phyloP scores from a whole-genome alignment of 1,140 invertebrate genomes.

The Arctopsyche grandis region DNA sequence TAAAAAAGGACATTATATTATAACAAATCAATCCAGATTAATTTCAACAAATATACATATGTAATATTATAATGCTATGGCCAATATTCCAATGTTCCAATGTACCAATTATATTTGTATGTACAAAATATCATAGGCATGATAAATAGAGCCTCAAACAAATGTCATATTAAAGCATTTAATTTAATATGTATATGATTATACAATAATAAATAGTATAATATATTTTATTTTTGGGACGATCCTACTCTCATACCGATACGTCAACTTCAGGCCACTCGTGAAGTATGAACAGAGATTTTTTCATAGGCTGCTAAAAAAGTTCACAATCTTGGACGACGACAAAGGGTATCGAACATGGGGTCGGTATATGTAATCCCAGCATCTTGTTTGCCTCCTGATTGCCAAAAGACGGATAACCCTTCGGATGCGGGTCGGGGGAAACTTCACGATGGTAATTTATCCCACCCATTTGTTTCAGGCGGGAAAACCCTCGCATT shows the following conservation, averaged over 20 bases:
- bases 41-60: too few relatives aligned
- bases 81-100: too few relatives aligned
- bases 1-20: too few relatives aligned
- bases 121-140: too few relatives aligned
- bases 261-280: constrained; percentile 9
- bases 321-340: not conserved
- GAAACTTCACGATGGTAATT: constrained; percentile 28
- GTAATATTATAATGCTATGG: too few relatives aligned
- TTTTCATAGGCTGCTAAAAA: not conserved
- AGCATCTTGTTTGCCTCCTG: constrained; percentile 4
- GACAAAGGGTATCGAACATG: not conserved
- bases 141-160: too few relatives aligned
- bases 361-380: not conserved
- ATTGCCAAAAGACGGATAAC: constrained; percentile 24
- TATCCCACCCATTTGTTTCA: constrained; percentile 22
- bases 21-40: too few relatives aligned
- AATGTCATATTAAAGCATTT: too few relatives aligned
- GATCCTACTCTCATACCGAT: not conserved
- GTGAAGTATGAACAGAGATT: not conserved
- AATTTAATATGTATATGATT: too few relatives aligned
- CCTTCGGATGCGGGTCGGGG: not conserved
- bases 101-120: too few relatives aligned
- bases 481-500: not conserved
- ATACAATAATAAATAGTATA: too few relatives aligned
- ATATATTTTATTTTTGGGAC: not conserved